Percentiles rank a stretch among this genome's conserved stretches.
Conservation (phyloP, 2,888 invertebrate genomes). For the Neoascia interrupta region DNA sequence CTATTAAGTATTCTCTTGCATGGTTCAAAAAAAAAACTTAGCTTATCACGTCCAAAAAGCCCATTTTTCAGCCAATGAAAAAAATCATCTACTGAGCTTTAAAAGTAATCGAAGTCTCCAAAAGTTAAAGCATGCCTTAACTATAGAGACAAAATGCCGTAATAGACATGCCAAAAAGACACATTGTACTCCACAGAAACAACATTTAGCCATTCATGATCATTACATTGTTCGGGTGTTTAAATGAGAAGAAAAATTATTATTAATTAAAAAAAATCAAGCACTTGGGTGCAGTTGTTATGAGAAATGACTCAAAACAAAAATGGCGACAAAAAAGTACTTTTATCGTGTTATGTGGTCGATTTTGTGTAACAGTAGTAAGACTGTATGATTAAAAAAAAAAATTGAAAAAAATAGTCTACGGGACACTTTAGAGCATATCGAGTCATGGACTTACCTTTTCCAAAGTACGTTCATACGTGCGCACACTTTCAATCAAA, state of each 20-base stretch:
- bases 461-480: constrained; percentile 97
- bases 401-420: constrained; percentile 31
- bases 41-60: no score
- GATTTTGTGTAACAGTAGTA: constrained; percentile 47
- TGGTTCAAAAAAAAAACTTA: no score
- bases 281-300: constrained; percentile 67
- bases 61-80: no score
- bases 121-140: no score
- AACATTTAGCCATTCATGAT: constrained; percentile 63
- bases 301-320: constrained; percentile 45
- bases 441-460: constrained; percentile 84
- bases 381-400: constrained; percentile 36
- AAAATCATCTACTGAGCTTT: no score
- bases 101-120: no score
- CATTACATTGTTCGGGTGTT: constrained; percentile 56
- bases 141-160: constrained; percentile 16
- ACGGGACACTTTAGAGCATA: constrained; percentile 33
- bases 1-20: no score
- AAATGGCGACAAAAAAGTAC: constrained; percentile 22
- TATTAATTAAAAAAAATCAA: constrained; percentile 56
- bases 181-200: constrained; percentile 50
- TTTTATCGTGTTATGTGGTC: constrained; percentile 45
- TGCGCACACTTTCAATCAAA: constrained; percentile 97
- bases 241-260: constrained; percentile 21
- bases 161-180: constrained; percentile 54